Evolutionary conservation across 2,888 invertebrate genomes (phyloP).

Genomic region (Andrena trimmerana): DNA sequence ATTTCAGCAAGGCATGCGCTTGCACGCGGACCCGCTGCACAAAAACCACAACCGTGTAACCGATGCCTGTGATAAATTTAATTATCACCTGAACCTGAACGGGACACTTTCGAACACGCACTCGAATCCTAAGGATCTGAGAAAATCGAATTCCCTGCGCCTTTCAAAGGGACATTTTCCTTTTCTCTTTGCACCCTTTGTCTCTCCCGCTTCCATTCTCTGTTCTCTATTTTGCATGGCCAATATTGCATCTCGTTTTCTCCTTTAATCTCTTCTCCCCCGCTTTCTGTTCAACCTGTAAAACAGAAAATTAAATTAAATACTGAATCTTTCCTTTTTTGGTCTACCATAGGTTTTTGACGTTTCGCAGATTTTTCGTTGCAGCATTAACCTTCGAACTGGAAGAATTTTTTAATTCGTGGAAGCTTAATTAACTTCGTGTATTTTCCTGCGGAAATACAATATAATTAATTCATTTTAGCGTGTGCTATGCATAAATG

Average conservation of each 20-base stretch:
- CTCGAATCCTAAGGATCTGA: neutral
- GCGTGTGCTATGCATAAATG: no score
- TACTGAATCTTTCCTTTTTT: no score
- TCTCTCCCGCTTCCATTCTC: neutral
- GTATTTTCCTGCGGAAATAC: no score
- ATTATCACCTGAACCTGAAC: constrained; percentile 63
- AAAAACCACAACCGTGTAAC: constrained; percentile 65
- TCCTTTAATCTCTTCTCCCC: no score
- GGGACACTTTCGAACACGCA: neutral
- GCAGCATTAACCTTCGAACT: no score
- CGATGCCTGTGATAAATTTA: constrained; percentile 71
- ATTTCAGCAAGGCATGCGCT: constrained; percentile 66
- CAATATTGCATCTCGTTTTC: neutral
- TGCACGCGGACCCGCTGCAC: constrained; percentile 28
- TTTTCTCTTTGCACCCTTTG: constrained; percentile 11
- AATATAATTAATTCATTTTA: no score
- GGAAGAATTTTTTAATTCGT: no score
- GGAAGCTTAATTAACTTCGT: no score
- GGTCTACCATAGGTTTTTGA: no score
- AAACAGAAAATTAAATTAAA: no score
- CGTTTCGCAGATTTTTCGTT: no score
- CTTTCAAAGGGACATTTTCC: neutral
- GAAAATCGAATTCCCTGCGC: neutral
- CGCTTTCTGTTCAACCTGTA: no score
- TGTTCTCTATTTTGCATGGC: neutral